Base-by-base conservation (phyloP, 2,888 invertebrate species). In the Oscheius sp. region DNA sequence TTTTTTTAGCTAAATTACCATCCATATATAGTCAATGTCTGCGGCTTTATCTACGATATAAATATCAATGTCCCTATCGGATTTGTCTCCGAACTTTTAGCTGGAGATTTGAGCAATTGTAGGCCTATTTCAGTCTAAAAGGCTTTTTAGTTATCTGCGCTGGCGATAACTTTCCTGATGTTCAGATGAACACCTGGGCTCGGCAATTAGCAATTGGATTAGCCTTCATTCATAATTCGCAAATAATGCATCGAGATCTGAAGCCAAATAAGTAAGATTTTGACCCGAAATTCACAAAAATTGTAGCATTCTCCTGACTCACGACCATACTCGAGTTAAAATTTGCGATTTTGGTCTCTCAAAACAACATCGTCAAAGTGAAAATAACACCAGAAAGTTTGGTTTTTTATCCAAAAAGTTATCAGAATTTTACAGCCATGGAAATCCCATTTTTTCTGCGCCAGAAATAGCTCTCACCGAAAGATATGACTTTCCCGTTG, bases 231-330 rank as follows among this genome's bases (percentile, higher is more conserved):
- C 61, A 61, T 20, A 23, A n/a, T 5, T 12, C 29, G 15, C 25
- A 42, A 1, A 61, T 61, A 12, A 45, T 61, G 25, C 61, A 61
- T 27, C 25, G 61, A 15, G 45, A 61, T 27, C 29, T 61, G 42
- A 61, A 61, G 1, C 61, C 61, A 29, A 42, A 61, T 10, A 61
- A 61, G 55, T 55, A 53, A 6, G 15, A 6, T 53, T 6, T 53
- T 53, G 12, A 29, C 17, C 4, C 12, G 12, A 15, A 50, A 3
- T 10, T 3, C 3, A 10, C 5, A 42, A n/a, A 12, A 3, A 23
- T 52, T 52, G 12, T 25, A 52, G 52, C 23, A 57, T 57, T 37
- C 23, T 57, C 6, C 57, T 57, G 2, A 57, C 12, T 20, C 33
- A 33, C 17, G 23, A 37, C 6, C 12, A 20, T 8, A 0, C 20